Conservation (phyloP, 2,888 invertebrate genomes). For the Tipula confusa region DNA sequence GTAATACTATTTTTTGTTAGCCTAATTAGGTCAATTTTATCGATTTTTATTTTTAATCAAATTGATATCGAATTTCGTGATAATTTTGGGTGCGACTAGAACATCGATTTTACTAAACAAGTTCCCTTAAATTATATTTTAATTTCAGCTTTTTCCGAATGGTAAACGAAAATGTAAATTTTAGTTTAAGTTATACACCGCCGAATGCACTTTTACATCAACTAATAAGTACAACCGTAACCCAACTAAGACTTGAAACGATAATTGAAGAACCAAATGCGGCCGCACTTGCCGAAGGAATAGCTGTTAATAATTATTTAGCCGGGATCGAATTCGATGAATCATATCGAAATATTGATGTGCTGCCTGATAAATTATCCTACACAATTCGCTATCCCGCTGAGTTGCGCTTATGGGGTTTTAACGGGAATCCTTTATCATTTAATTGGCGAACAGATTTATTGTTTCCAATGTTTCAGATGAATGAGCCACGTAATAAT, state of each 20-base stretch:
- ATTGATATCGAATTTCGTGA: background rate
- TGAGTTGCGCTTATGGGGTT: slow-evolving; percentile 52
- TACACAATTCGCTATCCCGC: slow-evolving; percentile 61
- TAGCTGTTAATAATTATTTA: background rate
- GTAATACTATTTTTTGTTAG: background rate
- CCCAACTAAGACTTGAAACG: background rate
- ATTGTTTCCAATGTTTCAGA: slow-evolving; percentile 61
- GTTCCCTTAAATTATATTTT: background rate
- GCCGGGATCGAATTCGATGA: background rate
- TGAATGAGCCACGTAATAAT: slow-evolving; percentile 62
- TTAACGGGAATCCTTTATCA: slow-evolving; percentile 39
- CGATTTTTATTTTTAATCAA: background rate
- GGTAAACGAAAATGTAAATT: background rate
- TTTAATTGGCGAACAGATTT: slow-evolving; percentile 60
- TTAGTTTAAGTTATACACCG: background rate
- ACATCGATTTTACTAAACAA: background rate
- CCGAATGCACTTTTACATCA: background rate
- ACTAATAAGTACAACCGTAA: background rate
- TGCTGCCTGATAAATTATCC: slow-evolving; percentile 50
- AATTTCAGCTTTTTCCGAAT: background rate
- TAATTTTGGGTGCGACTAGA: background rate
- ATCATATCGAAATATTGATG: background rate
- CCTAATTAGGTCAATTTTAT: no score
- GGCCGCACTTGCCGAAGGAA: background rate
- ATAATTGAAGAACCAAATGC: background rate